Evolutionary conservation across 2,797 vertebrate genomes (phyloP).

Genomic region (Orestias chungarensis): DNA sequence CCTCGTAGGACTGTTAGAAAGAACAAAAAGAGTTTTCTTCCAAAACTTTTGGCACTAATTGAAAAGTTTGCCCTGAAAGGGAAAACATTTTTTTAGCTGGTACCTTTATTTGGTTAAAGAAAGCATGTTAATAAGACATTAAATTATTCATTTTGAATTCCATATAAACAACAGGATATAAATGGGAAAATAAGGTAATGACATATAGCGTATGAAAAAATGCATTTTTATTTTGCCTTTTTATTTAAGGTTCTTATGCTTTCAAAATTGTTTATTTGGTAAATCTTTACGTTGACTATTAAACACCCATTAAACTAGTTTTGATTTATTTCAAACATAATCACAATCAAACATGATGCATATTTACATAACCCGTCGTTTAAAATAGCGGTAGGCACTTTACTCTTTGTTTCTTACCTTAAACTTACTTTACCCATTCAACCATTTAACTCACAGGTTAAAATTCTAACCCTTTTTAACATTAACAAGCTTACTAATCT

Average conservation of each 20-base stretch:
- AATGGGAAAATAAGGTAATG: too few relatives aligned
- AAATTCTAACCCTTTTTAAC: neutral
- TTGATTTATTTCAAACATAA: too few relatives aligned
- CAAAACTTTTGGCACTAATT: too few relatives aligned
- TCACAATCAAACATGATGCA: too few relatives aligned
- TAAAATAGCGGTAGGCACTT: too few relatives aligned
- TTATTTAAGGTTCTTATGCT: neutral
- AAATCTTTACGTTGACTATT: too few relatives aligned
- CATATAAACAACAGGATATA: too few relatives aligned
- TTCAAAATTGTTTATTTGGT: neutral
- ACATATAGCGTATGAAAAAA: neutral
- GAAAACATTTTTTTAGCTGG: neutral
- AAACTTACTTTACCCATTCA: neutral
- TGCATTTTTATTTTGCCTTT: neutral
- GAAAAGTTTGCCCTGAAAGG: neutral
- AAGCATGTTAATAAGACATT: neutral
- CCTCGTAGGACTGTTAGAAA: constrained; percentile 86
- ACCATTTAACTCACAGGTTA: neutral
- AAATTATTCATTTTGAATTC: neutral
- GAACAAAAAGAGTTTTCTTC: constrained; percentile 17
- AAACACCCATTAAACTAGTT: too few relatives aligned
- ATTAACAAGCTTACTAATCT: neutral
- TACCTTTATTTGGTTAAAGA: neutral
- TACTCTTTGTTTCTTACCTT: too few relatives aligned
- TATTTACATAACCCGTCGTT: too few relatives aligned